Evolutionary conservation across 2,888 invertebrate genomes (phyloP).

Genomic region (Lasius fuliginosus): DNA sequence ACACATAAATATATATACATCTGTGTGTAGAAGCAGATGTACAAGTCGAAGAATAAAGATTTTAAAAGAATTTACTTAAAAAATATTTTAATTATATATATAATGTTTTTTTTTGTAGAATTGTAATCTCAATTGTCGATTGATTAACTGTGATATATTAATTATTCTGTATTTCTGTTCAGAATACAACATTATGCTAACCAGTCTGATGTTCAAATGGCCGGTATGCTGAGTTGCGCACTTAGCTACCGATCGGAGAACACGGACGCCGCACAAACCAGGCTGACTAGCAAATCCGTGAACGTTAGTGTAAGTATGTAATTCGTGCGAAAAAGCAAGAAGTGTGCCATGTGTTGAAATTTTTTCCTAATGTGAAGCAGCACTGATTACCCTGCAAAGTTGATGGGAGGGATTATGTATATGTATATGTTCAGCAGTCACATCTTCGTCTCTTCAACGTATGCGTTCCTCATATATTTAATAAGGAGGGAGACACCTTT

Average conservation of each 20-base stretch:
- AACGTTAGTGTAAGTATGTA: conserved; percentile 86
- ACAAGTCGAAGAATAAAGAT: background rate
- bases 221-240: conserved; percentile 96
- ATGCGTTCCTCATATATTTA: background rate
- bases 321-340: conserved; percentile 19
- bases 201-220: conserved; percentile 95
- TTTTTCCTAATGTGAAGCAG: conserved; percentile 51
- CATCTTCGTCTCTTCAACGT: conserved; percentile 61
- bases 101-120: background rate
- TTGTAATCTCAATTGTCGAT: background rate
- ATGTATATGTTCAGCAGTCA: conserved; percentile 20
- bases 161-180: conserved; percentile 58
- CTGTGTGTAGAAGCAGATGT: background rate
- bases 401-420: conserved; percentile 34
- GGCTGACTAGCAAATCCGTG: conserved; percentile 87
- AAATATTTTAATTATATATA: background rate
- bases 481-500: conserved; percentile 38
- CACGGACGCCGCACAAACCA: conserved; percentile 85
- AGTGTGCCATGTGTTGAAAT: conserved; percentile 22
- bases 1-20: background rate
- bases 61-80: background rate
- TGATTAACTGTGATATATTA: background rate
- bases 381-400: conserved; percentile 36
- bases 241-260: conserved; percentile 91
- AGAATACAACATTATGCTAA: conserved; percentile 94